Conservation (phyloP, 2,888 invertebrate species). For the Diploptera punctata region DNA sequence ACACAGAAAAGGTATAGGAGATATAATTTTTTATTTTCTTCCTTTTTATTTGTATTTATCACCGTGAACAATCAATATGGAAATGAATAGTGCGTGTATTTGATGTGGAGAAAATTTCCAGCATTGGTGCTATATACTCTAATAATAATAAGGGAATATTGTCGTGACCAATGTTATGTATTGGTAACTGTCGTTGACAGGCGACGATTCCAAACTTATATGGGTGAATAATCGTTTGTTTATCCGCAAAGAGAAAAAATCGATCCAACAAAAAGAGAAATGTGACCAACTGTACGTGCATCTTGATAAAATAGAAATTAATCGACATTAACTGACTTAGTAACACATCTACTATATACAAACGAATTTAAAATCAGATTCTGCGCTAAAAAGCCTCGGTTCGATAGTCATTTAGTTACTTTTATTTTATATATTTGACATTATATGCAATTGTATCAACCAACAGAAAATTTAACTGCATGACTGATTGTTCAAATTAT, state of each 20-base stretch:
- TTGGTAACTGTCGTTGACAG: constrained; percentile 28
- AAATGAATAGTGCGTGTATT: neutral
- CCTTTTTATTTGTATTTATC: constrained; percentile 8
- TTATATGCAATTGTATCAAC: too few species aligned
- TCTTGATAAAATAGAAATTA: too few species aligned
- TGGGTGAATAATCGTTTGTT: constrained; percentile 20
- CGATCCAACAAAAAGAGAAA: constrained; percentile 14
- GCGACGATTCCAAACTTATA: constrained; percentile 22
- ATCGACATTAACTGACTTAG: too few species aligned
- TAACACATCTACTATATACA: too few species aligned
- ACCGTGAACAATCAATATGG: constrained; percentile 13
- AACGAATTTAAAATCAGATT: too few species aligned
- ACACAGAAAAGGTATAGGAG: neutral
- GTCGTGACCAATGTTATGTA: constrained; percentile 18
- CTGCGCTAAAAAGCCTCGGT: too few species aligned
- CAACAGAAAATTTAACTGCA: too few species aligned
- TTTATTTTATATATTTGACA: too few species aligned
- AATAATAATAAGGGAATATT: constrained; percentile 21
- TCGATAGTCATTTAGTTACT: too few species aligned
- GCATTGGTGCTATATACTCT: neutral
- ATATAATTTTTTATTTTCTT: neutral
- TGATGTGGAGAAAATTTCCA: neutral
- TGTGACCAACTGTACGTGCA: too few species aligned
- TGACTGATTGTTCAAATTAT: too few species aligned
- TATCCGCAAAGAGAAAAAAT: constrained; percentile 19